Evolutionary conservation across 2,113 vertebrate genomes (phyloP).

Genomic region (Pomatostomus ruficeps): DNA sequence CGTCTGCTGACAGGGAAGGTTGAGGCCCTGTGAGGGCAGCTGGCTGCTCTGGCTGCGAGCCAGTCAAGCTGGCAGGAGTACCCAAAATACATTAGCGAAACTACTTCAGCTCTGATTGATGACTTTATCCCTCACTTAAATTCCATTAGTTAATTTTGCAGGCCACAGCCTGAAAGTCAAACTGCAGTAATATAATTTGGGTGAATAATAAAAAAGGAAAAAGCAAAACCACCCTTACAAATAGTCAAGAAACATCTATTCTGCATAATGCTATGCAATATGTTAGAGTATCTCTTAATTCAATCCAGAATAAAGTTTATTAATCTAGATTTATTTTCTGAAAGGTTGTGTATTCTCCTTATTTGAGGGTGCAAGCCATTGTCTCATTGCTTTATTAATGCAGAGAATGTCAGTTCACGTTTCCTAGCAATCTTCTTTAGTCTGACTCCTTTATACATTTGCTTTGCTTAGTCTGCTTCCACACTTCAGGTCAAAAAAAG

Average conservation of each 20-base stretch:
- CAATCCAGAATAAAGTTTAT: neutral
- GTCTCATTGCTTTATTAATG: neutral
- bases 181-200: neutral
- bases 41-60: neutral
- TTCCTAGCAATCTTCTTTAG: neutral
- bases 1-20: rapidly evolving
- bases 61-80: neutral
- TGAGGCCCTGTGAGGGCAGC: neutral
- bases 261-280: rapidly evolving
- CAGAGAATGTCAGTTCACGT: neutral
- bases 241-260: neutral
- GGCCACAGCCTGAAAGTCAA: neutral
- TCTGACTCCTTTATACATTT: neutral
- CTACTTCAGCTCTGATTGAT: rapidly evolving
- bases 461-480: neutral
- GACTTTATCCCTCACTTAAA: neutral
- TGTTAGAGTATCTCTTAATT: neutral
- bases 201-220: neutral
- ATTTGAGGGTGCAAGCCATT: neutral
- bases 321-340: neutral
- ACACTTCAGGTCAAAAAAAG: neutral
- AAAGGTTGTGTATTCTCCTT: neutral
- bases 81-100: neutral
- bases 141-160: neutral
- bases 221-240: neutral